Conservation (phyloP, 2,797 vertebrate genomes). For the Gila robusta region DNA sequence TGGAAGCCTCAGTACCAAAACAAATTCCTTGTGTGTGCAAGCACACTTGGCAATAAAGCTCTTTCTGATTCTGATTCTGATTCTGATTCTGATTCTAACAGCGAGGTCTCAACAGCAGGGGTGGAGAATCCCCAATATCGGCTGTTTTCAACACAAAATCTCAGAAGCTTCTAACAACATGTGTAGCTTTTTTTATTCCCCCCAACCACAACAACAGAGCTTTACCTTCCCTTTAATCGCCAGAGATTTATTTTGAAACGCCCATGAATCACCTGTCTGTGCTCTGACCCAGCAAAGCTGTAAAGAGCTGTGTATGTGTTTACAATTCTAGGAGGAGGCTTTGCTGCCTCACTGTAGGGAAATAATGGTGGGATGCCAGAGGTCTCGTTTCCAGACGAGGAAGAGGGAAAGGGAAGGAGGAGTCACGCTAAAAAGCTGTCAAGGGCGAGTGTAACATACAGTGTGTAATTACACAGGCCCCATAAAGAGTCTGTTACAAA, state of each 20-base stretch:
- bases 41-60: no score
- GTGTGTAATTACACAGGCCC: constrained; percentile 56
- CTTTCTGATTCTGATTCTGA: no score
- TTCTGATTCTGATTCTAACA: no score
- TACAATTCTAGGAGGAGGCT: neutral
- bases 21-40: no score
- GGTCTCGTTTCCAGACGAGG: constrained; percentile 14
- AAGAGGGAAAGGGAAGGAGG: neutral
- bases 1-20: no score
- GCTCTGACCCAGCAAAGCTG: neutral
- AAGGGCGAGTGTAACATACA: constrained; percentile 33
- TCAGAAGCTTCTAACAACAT: neutral
- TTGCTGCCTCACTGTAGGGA: constrained; percentile 18
- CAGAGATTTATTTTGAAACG: neutral
- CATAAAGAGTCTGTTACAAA: constrained; percentile 57
- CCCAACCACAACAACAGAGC: no score
- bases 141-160: neutral
- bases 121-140: neutral
- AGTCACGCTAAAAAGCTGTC: constrained; percentile 44
- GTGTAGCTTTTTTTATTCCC: neutral
- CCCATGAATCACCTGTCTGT: constrained; percentile 10
- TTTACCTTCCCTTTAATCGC: no score
- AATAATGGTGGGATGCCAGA: constrained; percentile 18
- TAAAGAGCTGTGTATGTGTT: constrained; percentile 6
- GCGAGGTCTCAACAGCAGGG: constrained; percentile 32